Conservation (phyloP, 2,888 invertebrate species). For the Diarsia rubi region DNA sequence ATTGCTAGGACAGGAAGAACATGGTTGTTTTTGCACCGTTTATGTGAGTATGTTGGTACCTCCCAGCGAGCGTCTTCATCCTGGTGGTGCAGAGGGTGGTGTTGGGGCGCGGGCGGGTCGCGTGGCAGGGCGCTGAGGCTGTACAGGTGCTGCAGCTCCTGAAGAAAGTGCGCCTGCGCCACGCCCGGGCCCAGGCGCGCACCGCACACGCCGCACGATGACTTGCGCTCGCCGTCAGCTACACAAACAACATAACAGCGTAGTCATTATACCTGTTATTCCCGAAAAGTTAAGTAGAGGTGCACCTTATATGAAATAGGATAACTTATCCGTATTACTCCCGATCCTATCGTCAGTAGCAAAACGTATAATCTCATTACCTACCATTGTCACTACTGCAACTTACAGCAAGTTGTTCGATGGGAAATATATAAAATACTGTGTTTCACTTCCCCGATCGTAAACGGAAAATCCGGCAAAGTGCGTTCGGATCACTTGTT, state of each 20-base stretch:
- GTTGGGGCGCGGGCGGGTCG: conserved; percentile 79
- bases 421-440: too few relatives aligned
- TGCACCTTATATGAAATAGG: background rate
- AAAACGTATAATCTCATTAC: background rate
- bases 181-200: conserved; percentile 88
- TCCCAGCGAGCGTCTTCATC: conserved; percentile 90
- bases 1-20: background rate
- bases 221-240: conserved; percentile 89
- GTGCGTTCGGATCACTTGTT: too few relatives aligned
- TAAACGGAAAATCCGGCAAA: too few relatives aligned
- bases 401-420: too few relatives aligned
- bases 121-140: conserved; percentile 87
- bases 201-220: conserved; percentile 89
- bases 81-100: conserved; percentile 86
- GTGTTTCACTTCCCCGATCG: too few relatives aligned
- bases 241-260: conserved; percentile 14
- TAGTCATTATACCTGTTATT: too few relatives aligned
- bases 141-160: conserved; percentile 88
- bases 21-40: background rate
- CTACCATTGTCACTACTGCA: background rate
- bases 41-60: conserved; percentile 70
- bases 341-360: background rate
- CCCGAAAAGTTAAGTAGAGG: background rate
- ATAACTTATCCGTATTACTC: background rate
- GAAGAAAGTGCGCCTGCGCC: conserved; percentile 89